Evolutionary conservation across 2,888 invertebrate species (phyloP).

Genomic region (Eristalinus aeneus): DNA sequence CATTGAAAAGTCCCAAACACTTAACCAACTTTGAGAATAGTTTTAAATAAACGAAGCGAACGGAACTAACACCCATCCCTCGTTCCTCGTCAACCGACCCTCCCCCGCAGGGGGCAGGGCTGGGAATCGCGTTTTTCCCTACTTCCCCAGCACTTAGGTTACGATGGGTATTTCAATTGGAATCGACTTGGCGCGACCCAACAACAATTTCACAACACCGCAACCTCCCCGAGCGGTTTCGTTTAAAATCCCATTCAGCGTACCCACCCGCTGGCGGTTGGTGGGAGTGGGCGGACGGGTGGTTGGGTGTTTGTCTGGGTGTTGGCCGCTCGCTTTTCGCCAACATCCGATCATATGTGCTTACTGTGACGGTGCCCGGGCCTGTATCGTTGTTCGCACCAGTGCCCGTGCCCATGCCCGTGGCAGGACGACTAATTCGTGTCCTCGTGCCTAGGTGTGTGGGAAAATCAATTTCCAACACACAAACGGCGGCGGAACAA

Average conservation of each 20-base stretch:
- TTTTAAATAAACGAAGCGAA: conserved; percentile 54
- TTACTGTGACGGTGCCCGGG: conserved; percentile 12
- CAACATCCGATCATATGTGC: conserved; percentile 15
- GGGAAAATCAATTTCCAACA: conserved; percentile 69
- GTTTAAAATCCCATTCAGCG: conserved; percentile 53
- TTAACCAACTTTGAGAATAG: conserved; percentile 56
- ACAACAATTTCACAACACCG: neutral
- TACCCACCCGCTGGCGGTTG: neutral
- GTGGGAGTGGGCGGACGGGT: neutral
- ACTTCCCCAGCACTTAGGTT: conserved; percentile 18
- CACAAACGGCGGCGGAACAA: conserved; percentile 55
- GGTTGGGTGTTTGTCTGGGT: too few relatives aligned
- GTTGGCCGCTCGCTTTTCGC: too few relatives aligned
- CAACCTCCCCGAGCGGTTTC: neutral
- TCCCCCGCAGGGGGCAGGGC: neutral
- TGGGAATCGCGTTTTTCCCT: conserved; percentile 15
- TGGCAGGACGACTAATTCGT: conserved; percentile 58
- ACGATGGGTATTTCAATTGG: conserved; percentile 46
- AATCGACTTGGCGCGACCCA: conserved; percentile 24
- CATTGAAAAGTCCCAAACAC: conserved; percentile 44
- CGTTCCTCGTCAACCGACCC: neutral
- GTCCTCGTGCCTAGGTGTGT: conserved; percentile 46
- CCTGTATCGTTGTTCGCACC: neutral
- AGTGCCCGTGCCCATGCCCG: neutral
- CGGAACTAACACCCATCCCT: neutral